These are phyloP conservation scores for Datnioides undecimradiatus DNA, from an alignment of 2,113 vertebrate genomes.

Conservation along the genomic window DNA sequence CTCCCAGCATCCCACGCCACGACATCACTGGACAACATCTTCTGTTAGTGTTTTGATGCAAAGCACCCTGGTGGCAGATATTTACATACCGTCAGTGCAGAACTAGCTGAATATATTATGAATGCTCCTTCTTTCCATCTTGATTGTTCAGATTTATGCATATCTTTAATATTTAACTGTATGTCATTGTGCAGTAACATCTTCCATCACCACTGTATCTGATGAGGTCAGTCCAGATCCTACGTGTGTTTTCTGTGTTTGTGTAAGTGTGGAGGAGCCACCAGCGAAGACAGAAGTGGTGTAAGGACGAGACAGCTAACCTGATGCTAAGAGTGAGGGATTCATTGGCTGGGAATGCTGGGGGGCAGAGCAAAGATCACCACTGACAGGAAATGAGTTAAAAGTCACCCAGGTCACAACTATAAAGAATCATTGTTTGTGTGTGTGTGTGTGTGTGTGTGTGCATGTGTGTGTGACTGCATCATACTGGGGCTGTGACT, in stretches of 20 bases:
- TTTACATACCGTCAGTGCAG: too few species aligned
- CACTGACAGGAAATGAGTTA: background rate
- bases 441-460: background rate
- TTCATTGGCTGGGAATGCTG: background rate
- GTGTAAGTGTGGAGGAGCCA: background rate
- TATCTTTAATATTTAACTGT: too few species aligned
- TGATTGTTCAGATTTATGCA: too few species aligned
- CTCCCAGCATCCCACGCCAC: too few species aligned
- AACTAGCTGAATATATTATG: too few species aligned
- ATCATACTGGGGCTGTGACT: slow-evolving; percentile 29
- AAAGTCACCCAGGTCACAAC: background rate
- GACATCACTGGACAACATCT: too few species aligned
- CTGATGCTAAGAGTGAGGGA: background rate
- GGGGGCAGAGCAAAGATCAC: slow-evolving; percentile 11
- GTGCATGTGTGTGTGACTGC: slow-evolving; percentile 24
- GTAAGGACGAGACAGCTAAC: background rate
- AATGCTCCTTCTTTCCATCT: too few species aligned
- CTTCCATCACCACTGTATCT: background rate
- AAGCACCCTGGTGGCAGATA: too few species aligned
- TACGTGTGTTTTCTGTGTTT: background rate
- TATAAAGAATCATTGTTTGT: background rate
- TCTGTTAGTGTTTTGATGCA: too few species aligned
- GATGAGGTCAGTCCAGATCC: background rate
- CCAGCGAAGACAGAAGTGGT: background rate
- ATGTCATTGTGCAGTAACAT: background rate